Percentiles rank a stretch among this genome's conserved stretches.
Evolutionary conservation across 2,113 vertebrate genomes (phyloP).

Genomic region (Cyprinus carpio): DNA sequence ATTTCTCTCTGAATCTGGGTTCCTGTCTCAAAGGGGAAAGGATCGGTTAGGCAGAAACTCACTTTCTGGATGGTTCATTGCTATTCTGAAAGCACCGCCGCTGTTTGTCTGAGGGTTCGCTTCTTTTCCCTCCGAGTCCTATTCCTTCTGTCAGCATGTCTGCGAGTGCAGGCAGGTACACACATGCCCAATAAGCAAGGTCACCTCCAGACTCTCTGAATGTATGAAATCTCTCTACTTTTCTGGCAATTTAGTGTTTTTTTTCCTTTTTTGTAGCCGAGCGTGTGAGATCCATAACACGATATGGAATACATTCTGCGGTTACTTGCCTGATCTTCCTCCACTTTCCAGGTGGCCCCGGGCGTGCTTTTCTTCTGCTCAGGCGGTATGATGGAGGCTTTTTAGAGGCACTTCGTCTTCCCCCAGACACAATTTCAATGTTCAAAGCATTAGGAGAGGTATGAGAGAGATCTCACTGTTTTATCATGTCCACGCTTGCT

Average conservation of each 20-base stretch:
- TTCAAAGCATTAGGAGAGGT: constrained; percentile 64
- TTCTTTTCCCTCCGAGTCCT: constrained; percentile 7
- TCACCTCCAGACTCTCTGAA: constrained; percentile 34
- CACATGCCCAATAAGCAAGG: constrained; percentile 36
- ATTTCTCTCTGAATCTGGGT: constrained; percentile 28
- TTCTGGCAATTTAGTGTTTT: constrained; percentile 41
- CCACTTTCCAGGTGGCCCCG: constrained; percentile 51
- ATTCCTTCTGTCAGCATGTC: constrained; percentile 36
- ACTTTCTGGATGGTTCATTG: constrained; percentile 37
- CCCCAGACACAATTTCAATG: constrained; percentile 63
- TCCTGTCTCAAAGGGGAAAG: constrained; percentile 19
- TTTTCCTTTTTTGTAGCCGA: constrained; percentile 13
- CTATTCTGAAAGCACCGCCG: constrained; percentile 23
- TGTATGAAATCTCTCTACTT: constrained; percentile 44
- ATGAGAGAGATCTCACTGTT: constrained; percentile 73
- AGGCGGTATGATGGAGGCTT: constrained; percentile 55
- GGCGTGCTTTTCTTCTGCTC: constrained; percentile 61
- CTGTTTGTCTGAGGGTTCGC: constrained; percentile 33
- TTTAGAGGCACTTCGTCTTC: constrained; percentile 55
- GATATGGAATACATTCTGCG: constrained; percentile 48
- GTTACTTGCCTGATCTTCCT: constrained; percentile 49
- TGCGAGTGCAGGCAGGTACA: constrained; percentile 38
- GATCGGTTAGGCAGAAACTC: constrained; percentile 10
- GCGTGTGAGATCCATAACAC: constrained; percentile 56
- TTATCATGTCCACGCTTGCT: constrained; percentile 71